Evolutionary conservation across 2,113 vertebrate species (phyloP), one percentile per base, ranked within the genome.

Genomic region (Brachionichthys hirsutus): DNA sequence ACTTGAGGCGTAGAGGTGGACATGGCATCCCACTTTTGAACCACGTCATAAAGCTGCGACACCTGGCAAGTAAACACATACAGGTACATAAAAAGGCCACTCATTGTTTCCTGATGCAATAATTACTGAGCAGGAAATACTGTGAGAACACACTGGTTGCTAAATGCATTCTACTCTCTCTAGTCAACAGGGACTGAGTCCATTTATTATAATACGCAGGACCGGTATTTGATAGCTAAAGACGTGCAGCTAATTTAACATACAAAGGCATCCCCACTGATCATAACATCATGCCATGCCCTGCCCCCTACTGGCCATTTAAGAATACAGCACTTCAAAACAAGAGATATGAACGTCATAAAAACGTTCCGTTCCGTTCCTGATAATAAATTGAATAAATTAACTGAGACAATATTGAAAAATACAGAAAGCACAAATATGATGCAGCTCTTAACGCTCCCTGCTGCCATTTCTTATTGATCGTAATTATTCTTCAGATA

Each of bases 1-100:
- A 96, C 91, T 68, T 95, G 93, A 1, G 95, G 95, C 4, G 95
- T 81, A 12, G 93, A 90, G 15, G 89, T 90, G 44, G 95, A 93
- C 60, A 93, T 75, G 10, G 92, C 85, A 41, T 94, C 94, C 95
- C 95, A 98, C 89, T 94, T 94, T 90, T 97, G 93, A 62, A 95
- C 87, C 44, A 88, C 80, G 50, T 95, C 94, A 36, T 94, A 95
- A 1, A 98, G 86, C 81, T 98, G 93, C 5, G 94, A 91, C 63
- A 98, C 92, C 95, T 97, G 83, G 18, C 41, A 46, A 40, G 16
- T 2, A 7, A 54, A 54, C 22, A 58, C 19, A 70, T 1, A 68
- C 35, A 46, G 11, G 10, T 9, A 40, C 9, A 36, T 48, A 3
- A 4, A 12, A 49, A 47, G 12, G 12, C 50, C 12, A 17, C 11